phyloP scores from a whole-genome alignment of 1,140 invertebrate species.

The silkworm (Bombyx mori) region DNA sequence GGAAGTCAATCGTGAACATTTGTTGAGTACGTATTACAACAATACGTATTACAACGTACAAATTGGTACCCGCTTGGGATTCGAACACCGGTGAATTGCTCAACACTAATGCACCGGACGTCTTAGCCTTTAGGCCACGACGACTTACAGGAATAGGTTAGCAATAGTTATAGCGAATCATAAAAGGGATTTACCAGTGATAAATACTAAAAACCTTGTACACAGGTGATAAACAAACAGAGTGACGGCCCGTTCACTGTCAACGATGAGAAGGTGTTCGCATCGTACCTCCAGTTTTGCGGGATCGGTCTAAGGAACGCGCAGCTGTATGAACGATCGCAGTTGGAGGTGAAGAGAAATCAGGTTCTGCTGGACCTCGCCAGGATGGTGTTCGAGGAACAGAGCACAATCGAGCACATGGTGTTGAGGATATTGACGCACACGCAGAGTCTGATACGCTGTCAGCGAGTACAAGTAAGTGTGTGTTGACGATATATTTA shows the following conservation, averaged over 20 bases:
- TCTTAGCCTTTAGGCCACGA: too few relatives aligned
- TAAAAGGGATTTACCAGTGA: too few relatives aligned
- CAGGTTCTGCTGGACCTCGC: conserved; percentile 95
- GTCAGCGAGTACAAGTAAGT: conserved; percentile 89
- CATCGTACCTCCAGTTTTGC: conserved; percentile 95
- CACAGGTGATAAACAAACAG: conserved; percentile 94
- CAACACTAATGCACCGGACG: too few relatives aligned
- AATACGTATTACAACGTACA: too few relatives aligned
- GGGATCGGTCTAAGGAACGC: conserved; percentile 95
- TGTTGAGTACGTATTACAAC: too few relatives aligned
- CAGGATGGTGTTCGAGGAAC: conserved; percentile 96
- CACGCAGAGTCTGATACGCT: conserved; percentile 94
- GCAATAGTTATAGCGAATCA: too few relatives aligned
- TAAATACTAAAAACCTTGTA: too few relatives aligned
- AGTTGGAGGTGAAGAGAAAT: conserved; percentile 94
- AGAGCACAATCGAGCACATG: conserved; percentile 96
- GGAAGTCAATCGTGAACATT: too few relatives aligned
- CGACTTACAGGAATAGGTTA: too few relatives aligned
- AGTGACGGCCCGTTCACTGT: conserved; percentile 83
- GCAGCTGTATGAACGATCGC: conserved; percentile 93
- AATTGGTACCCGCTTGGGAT: too few relatives aligned
- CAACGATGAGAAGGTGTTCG: conserved; percentile 93
- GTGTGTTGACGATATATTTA: neutral
- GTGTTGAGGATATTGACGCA: conserved; percentile 95
- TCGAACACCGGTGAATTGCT: too few relatives aligned